Percentiles rank a stretch among this genome's conserved stretches.
Evolutionary conservation across 1,140 invertebrate genomes (phyloP).

Genomic region (Drosophila repleta): DNA sequence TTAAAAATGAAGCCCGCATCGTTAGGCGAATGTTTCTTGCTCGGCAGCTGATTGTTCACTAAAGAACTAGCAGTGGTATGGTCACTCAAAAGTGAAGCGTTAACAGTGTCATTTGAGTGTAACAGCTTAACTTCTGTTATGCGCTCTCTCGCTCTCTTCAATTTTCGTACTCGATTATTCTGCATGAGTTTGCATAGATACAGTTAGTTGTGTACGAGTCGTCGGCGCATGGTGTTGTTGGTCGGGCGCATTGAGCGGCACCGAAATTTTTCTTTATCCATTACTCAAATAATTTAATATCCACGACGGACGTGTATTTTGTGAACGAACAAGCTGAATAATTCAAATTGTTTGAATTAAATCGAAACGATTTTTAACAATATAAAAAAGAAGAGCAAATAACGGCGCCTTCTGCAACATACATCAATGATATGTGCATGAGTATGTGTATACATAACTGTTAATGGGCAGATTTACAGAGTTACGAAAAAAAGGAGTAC

Average conservation of each 20-base stretch:
- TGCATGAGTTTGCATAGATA: constrained; percentile 30
- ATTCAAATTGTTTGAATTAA: constrained; percentile 6
- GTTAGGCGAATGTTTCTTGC: neutral
- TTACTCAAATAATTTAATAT: constrained; percentile 16
- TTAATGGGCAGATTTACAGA: constrained; percentile 12
- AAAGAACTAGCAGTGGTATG: neutral
- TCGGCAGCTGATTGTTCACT: neutral
- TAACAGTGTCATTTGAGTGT: constrained; percentile 30
- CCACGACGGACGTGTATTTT: constrained; percentile 20
- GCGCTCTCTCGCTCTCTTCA: neutral
- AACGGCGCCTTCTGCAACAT: no score
- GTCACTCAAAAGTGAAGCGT: neutral
- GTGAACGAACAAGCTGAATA: constrained; percentile 6
- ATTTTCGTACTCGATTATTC: constrained; percentile 18
- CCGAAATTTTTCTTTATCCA: constrained; percentile 16
- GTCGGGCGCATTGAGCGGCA: neutral
- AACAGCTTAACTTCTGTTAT: constrained; percentile 6
- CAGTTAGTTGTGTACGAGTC: constrained; percentile 47
- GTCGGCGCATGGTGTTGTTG: constrained; percentile 9
- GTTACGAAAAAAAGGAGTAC: constrained; percentile 24
- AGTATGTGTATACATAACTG: constrained; percentile 18
- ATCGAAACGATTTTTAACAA: constrained; percentile 6
- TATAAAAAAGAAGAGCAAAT: neutral
- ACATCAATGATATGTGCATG: neutral
- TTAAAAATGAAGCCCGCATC: neutral